A percentile compares a stretch with the other conserved stretches of the same genome.
Evolutionary conservation across 2,113 vertebrate genomes (phyloP).

Genomic region (Thunnus thynnus): DNA sequence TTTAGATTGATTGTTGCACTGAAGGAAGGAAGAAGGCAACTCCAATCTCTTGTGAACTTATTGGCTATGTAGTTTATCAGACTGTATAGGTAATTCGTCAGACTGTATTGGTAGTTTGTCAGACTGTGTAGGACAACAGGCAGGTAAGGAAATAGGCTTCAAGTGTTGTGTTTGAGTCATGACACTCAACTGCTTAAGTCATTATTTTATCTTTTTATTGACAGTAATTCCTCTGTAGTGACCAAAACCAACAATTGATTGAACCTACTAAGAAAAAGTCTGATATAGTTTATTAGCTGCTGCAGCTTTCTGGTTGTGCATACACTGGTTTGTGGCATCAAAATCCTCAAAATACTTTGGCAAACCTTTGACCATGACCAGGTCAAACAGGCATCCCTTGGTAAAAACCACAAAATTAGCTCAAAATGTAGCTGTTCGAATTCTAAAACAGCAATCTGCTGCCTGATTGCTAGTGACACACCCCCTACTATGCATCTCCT

Average conservation of each 20-base stretch:
- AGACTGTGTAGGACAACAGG: no score
- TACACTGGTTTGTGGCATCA: no score
- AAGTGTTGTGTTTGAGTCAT: no score
- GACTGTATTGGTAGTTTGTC: not conserved
- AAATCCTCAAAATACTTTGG: not conserved
- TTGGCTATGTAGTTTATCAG: not conserved
- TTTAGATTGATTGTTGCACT: not conserved
- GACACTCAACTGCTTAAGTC: not conserved
- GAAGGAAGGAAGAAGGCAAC: not conserved
- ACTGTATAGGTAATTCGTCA: not conserved
- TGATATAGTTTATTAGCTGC: no score
- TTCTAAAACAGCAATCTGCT: not conserved
- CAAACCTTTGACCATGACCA: constrained; percentile 7
- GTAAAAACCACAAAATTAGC: not conserved
- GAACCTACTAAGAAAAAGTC: no score
- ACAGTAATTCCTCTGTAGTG: not conserved
- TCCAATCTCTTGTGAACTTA: not conserved
- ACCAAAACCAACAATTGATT: not conserved
- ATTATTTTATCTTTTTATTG: not conserved
- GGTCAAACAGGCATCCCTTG: constrained; percentile 7
- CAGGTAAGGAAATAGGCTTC: not conserved
- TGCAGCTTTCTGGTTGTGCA: no score
- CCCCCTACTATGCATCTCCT: constrained; percentile 15
- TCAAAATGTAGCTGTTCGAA: not conserved
- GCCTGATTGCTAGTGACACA: constrained; percentile 44